Evolutionary conservation across 2,113 vertebrate genomes (phyloP), one percentile per base, ranked within the genome.

Genomic region (Psittacara wagleri): DNA sequence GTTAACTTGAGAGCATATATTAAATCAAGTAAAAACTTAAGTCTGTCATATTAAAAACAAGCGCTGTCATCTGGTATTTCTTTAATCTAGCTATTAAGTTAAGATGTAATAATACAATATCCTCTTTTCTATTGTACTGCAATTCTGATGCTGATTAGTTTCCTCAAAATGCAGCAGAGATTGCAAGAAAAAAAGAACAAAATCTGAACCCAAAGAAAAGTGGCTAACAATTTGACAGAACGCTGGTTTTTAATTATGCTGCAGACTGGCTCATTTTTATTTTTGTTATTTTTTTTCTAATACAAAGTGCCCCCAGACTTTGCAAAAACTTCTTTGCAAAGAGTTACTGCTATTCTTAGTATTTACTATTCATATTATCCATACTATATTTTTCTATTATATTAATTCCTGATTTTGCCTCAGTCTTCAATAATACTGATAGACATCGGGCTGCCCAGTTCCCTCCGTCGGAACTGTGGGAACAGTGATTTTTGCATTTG

Each of bases 41-140:
- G 52, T 62, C 77, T 52, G 13, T 67, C 39, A 51, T 20, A 25
- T 68, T 83, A 85, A 94, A 91, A 95, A 85, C 51, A 94, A 88
- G 74, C 13, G 2, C 29, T 90, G 37, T 37, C 46, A 70, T 46
- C 49, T 69, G 9, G 24, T 72, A 79, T 86, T 94, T 41, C 73
- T 96, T 96, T 68, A 84, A 62, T 83, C 24, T 70, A 93, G 49
- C 48, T 69, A 25, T 81, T 88, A 88, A 83, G 48, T 79, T 92
- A 92, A 54, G 19, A 83, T 77, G 10, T 68, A 92, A 46, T 67
- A 78, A 76, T 75, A 94, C 41, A 91, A 67, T 78, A 88, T 72
- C 61, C 83, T 64, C 51, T 94, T 94, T 55, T 70, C 66, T 95
- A 91, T 73, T 91, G 63, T 82, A 44, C 44, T 93, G 84, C 64